Conservation (phyloP, 2,113 vertebrate species). For the Micromys minutus region DNA sequence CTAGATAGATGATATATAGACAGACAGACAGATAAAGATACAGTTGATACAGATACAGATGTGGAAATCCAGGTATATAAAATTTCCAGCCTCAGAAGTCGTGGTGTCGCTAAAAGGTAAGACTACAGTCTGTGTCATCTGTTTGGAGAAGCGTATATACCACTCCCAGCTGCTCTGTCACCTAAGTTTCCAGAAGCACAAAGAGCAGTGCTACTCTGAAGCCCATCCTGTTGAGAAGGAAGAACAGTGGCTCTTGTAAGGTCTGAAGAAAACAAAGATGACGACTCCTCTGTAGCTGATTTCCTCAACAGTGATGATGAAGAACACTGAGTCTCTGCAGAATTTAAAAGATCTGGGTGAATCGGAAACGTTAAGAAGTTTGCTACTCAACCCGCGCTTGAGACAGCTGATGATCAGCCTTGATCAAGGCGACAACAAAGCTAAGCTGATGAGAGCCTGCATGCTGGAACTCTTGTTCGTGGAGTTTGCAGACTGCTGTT, state of each 20-base stretch:
- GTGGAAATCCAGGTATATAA: too few species aligned
- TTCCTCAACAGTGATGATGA: constrained; percentile 90
- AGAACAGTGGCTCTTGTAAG: not conserved
- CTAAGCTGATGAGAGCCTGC: constrained; percentile 87
- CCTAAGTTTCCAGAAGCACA: too few species aligned
- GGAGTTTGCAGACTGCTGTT: constrained; percentile 94
- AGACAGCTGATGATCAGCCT: constrained; percentile 86
- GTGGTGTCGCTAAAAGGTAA: too few species aligned
- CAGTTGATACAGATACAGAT: too few species aligned
- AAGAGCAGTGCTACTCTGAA: constrained; percentile 76
- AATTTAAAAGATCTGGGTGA: constrained; percentile 90
- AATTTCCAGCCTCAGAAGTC: too few species aligned
- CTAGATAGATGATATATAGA: too few species aligned
- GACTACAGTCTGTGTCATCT: too few species aligned
- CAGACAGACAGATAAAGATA: too few species aligned
- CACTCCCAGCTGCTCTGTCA: too few species aligned
- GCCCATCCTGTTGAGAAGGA: not conserved
- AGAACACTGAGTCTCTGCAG: constrained; percentile 89
- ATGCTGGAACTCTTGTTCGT: constrained; percentile 95
- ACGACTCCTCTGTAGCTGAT: constrained; percentile 83
- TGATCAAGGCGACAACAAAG: constrained; percentile 87
- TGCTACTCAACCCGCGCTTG: constrained; percentile 92
- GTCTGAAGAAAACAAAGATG: constrained; percentile 38
- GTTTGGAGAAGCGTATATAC: too few species aligned
- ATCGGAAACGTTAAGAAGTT: constrained; percentile 85